Evolutionary conservation across 2,113 vertebrate genomes (phyloP).

Genomic region (Ochotona princeps): DNA sequence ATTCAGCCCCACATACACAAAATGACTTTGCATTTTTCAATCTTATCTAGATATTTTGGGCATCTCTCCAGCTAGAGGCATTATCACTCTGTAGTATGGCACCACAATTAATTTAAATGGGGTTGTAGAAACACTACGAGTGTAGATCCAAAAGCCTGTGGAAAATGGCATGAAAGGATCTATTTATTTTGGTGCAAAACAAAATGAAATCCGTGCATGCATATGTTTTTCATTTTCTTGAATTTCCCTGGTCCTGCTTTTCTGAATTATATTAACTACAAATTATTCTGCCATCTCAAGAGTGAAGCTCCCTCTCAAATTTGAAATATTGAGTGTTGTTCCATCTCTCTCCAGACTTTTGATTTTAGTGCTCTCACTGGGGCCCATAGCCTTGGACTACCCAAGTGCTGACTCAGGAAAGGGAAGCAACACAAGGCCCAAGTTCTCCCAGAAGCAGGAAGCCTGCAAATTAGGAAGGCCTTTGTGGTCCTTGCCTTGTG

Average conservation of each 20-base stretch:
- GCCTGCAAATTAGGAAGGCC: constrained; percentile 44
- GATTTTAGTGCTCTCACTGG: constrained; percentile 54
- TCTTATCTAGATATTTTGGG: constrained; percentile 10
- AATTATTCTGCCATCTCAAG: constrained; percentile 55
- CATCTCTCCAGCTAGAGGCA: constrained; percentile 26
- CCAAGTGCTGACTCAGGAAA: constrained; percentile 69
- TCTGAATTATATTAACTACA: constrained; percentile 61
- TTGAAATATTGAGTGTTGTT: constrained; percentile 57
- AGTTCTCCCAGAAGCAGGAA: not conserved
- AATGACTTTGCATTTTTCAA: constrained; percentile 50
- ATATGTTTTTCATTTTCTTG: constrained; percentile 27
- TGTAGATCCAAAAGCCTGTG: too few relatives aligned
- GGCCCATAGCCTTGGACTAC: not conserved
- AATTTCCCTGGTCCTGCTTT: constrained; percentile 12
- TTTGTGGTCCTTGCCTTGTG: constrained; percentile 60
- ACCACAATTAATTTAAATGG: constrained; percentile 47
- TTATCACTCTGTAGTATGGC: not conserved
- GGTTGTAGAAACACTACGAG: not conserved
- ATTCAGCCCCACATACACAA: not conserved
- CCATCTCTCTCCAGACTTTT: constrained; percentile 47
- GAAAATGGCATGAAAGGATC: too few relatives aligned
- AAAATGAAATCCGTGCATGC: too few relatives aligned
- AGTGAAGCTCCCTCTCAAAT: constrained; percentile 52
- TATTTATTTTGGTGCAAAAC: too few relatives aligned
- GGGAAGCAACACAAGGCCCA: constrained; percentile 30